Conservation (phyloP, 2,113 vertebrate genomes). For the Crotalus horridus region DNA sequence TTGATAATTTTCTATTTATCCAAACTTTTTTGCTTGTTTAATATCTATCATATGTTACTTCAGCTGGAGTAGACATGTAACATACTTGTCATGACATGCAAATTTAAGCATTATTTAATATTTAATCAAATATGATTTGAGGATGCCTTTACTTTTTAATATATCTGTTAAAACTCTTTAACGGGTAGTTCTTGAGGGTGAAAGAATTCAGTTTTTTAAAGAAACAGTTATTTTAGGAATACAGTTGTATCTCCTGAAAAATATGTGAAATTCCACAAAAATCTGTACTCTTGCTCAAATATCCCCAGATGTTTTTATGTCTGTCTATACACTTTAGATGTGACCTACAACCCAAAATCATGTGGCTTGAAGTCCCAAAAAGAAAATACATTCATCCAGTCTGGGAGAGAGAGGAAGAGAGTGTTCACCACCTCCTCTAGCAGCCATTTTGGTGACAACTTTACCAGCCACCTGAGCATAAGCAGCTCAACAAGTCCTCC, state of each 20-base stretch:
- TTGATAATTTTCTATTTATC: constrained; percentile 27
- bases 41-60: neutral
- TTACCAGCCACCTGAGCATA: neutral
- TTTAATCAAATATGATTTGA: neutral
- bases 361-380: neutral
- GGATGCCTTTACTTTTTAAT: neutral
- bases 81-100: neutral
- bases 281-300: neutral
- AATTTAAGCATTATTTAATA: neutral
- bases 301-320: neutral
- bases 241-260: neutral
- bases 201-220: neutral
- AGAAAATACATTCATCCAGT: neutral
- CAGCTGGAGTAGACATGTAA: neutral
- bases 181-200: neutral
- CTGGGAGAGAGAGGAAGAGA: neutral
- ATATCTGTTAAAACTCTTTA: neutral
- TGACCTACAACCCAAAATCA: neutral
- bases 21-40: neutral
- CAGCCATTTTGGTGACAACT: neutral
- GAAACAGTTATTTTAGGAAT: neutral
- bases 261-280: neutral
- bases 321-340: neutral
- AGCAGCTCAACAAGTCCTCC: neutral
- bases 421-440: neutral